Percentiles rank a stretch among this genome's conserved stretches.
These are phyloP conservation scores for Vidua macroura DNA, from an alignment of 2,113 vertebrate species.

Conservation along the genomic window DNA sequence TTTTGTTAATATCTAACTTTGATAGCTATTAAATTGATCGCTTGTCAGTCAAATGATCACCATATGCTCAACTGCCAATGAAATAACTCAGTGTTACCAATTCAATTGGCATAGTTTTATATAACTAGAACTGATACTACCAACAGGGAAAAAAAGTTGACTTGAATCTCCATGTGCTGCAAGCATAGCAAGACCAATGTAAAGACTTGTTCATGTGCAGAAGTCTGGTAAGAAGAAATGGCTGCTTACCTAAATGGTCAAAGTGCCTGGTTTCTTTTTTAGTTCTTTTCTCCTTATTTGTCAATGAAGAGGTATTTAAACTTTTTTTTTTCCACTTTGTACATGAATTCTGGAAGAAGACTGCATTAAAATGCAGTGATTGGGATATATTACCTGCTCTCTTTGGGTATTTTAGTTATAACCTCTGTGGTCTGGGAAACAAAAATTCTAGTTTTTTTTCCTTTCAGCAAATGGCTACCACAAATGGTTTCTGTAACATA, in stretches of 20 bases:
- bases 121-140: conserved; percentile 17
- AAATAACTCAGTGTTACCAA: conserved; percentile 44
- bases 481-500: conserved; percentile 50
- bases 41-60: conserved; percentile 34
- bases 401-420: conserved; percentile 48
- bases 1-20: conserved; percentile 49
- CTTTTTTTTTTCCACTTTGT: conserved; percentile 45
- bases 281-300: conserved; percentile 31
- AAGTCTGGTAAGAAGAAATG: conserved; percentile 42
- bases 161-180: conserved; percentile 50
- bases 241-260: conserved; percentile 56
- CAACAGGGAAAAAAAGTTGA: conserved; percentile 10
- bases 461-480: conserved; percentile 41
- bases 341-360: conserved; percentile 56
- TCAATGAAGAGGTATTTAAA: conserved; percentile 49
- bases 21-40: not conserved
- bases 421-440: conserved; percentile 59
- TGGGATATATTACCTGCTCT: conserved; percentile 6
- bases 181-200: conserved; percentile 45
- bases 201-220: conserved; percentile 46
- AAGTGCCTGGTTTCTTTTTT: conserved; percentile 68
- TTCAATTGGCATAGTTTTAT: conserved; percentile 38
- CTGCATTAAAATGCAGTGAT: conserved; percentile 26
- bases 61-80: conserved; percentile 45
- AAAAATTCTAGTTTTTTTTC: conserved; percentile 35